These are phyloP conservation scores for Drosophila ficusphila DNA, from an alignment of 1,140 invertebrate species.

Conservation along the genomic window DNA sequence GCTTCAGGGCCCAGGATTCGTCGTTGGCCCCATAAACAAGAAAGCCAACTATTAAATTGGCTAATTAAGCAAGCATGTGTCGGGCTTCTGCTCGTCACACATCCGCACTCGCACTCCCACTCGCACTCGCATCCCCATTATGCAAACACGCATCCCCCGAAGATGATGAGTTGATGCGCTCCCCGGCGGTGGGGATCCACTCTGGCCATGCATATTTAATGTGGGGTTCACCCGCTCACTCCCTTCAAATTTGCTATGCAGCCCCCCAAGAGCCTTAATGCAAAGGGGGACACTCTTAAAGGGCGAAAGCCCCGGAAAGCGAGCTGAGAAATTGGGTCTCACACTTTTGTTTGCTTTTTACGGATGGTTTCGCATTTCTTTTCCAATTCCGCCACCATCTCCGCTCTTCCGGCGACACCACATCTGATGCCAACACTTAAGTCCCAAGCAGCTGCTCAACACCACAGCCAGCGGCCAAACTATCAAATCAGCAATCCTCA, in stretches of 20 bases:
- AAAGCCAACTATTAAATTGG: constrained; percentile 77
- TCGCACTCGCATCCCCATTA: constrained; percentile 44
- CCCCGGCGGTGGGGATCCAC: constrained; percentile 21
- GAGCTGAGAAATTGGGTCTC: background rate
- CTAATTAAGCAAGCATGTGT: constrained; percentile 70
- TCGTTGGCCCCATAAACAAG: constrained; percentile 57
- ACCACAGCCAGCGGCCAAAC: constrained; percentile 12
- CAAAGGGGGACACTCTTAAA: constrained; percentile 21
- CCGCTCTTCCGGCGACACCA: background rate
- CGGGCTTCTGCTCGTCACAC: constrained; percentile 20
- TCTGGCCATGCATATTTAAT: constrained; percentile 54
- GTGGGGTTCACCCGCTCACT: background rate
- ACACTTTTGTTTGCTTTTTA: background rate
- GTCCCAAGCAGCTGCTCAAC: constrained; percentile 21
- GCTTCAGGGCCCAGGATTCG: constrained; percentile 2
- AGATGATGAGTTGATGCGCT: constrained; percentile 50
- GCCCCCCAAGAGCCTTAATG: constrained; percentile 10
- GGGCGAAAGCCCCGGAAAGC: background rate
- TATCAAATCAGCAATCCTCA: constrained; percentile 19
- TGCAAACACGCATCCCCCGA: constrained; percentile 63
- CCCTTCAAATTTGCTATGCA: constrained; percentile 22
- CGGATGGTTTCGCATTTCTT: background rate
- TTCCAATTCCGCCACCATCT: background rate
- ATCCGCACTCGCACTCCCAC: constrained; percentile 8
- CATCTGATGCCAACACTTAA: constrained; percentile 31